phyloP scores from a whole-genome alignment of 2,888 invertebrate genomes.

The Corythucha ciliata region DNA sequence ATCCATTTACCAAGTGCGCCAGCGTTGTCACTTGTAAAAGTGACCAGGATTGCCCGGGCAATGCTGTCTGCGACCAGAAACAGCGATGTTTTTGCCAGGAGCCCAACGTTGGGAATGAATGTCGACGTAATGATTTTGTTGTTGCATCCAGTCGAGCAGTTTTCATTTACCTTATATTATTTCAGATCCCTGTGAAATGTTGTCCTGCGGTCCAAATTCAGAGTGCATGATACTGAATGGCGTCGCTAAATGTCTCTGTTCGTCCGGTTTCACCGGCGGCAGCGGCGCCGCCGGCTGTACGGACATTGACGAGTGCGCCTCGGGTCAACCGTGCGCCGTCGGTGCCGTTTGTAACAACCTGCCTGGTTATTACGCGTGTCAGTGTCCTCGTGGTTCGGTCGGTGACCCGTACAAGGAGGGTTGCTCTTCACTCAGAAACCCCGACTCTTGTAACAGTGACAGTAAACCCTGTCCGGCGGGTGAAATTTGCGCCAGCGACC shows the following conservation, averaged over 20 bases:
- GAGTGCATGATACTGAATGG: constrained; percentile 79
- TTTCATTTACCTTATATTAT: constrained; percentile 31
- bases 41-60: constrained; percentile 77
- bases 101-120: constrained; percentile 84
- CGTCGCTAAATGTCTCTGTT: constrained; percentile 74
- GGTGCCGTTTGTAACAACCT: constrained; percentile 85
- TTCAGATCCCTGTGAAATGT: constrained; percentile 80
- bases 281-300: constrained; percentile 51
- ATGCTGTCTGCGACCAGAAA: constrained; percentile 70
- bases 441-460: constrained; percentile 60
- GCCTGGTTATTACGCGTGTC: constrained; percentile 75
- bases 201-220: constrained; percentile 75
- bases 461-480: constrained; percentile 70
- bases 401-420: constrained; percentile 61
- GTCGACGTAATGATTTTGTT: constrained; percentile 63
- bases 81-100: constrained; percentile 79
- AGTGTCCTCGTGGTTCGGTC: constrained; percentile 72
- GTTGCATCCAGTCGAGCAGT: background rate
- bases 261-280: constrained; percentile 67
- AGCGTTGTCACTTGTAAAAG: constrained; percentile 67
- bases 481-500: constrained; percentile 75
- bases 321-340: constrained; percentile 63
- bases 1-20: constrained; percentile 69
- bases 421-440: constrained; percentile 41
- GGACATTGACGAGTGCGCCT: constrained; percentile 81